Evolutionary conservation across 2,113 vertebrate species (phyloP), one percentile per base, ranked within the genome.

Genomic region (Ascaphus truei): DNA sequence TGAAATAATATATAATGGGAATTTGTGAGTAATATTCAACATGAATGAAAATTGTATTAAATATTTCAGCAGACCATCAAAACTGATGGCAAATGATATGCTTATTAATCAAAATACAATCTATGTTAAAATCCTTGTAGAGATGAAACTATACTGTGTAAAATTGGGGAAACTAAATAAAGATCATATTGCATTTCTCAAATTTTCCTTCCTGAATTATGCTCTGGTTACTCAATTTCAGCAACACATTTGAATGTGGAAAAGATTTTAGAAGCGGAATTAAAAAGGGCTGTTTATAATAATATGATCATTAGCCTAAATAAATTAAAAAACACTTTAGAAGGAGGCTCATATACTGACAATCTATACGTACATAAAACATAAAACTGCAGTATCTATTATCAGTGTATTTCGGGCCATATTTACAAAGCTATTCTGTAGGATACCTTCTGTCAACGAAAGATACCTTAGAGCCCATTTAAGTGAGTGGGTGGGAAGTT

Each of bases 61-160:
- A 68, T 59, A 48, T 50, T 51, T 68, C 66, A 68, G 39, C 56
- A 27, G 66, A 68, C 66, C 66, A 68, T 68, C 66, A 68, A 30
- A 48, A 29, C 20, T 11, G 31, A 68, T 59, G 66, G 43, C 45
- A 60, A 68, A 36, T 60, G 66, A 68, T 59, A 59, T 12, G 26
- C 33, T 26, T 60, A 68, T 68, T 68, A 50, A 68, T 68, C 66
- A 59, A 26, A 60, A 60, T 50, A 39, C n/a, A 10, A 6, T 15
- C 23, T 7, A 48, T 59, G 22, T 36, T 39, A 39, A 20, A 53
- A 11, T 39, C 48, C 34, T 37, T 15, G 15, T 9, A 33, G n/a
- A 26, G 18, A 23, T 29, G 22, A n/a, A 59, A 50, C 39, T 58
- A 33, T 36, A 15, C 22, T 34, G 37, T 55, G 15, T 34, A 58